Conservation (phyloP, 2,797 vertebrate genomes). For the Siniperca scherzeri region DNA sequence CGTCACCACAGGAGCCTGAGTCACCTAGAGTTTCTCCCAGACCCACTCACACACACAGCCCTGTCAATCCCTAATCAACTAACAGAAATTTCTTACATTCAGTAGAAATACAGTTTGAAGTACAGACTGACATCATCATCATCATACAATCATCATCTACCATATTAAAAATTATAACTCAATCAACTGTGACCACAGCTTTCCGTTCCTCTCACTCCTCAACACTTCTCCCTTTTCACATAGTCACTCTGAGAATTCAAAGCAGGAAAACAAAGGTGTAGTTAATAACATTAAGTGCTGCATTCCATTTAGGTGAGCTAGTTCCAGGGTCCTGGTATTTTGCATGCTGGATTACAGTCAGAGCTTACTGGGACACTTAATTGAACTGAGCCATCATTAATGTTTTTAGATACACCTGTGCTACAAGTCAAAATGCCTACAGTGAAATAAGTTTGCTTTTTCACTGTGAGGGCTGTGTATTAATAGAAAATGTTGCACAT, state of each 20-base stretch:
- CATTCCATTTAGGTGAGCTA: not conserved
- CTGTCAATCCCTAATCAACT: not conserved
- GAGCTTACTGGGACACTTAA: not conserved
- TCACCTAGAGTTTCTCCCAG: constrained; percentile 51
- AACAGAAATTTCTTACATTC: not conserved
- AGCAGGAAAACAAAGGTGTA: not conserved
- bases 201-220: not conserved
- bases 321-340: not conserved
- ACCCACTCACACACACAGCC: not conserved
- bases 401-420: not conserved
- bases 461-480: not conserved
- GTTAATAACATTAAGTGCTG: not conserved
- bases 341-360: too few species aligned
- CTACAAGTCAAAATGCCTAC: not conserved
- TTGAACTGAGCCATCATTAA: not conserved
- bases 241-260: not conserved
- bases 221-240: not conserved
- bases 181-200: not conserved
- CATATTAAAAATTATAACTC: not conserved
- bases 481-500: not conserved
- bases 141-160: not conserved
- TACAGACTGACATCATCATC: not conserved
- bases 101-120: not conserved
- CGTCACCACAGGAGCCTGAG: constrained; percentile 49
- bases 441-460: not conserved